Percentiles rank a stretch among this genome's conserved stretches.
Conservation (phyloP, 2,797 vertebrate genomes). For the Oryzias dopingdopingensis region DNA sequence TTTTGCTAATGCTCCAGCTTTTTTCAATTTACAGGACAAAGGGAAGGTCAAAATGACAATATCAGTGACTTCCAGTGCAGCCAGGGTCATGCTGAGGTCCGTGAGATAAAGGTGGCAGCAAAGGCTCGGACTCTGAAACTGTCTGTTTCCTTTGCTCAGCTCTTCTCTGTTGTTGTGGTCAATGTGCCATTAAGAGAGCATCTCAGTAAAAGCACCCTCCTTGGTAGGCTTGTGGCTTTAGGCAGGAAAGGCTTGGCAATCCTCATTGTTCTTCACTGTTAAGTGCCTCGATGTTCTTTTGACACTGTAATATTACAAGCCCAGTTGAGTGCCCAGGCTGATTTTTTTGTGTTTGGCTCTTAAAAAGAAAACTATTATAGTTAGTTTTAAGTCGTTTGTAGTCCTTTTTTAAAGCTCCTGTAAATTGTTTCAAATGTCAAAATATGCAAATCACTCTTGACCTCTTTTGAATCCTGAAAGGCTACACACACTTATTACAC, state of each 20-base stretch:
- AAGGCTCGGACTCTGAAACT: slow-evolving; percentile 5
- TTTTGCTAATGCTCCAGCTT: slow-evolving; percentile 26
- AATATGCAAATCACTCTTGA: slow-evolving; percentile 61
- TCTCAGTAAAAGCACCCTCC: slow-evolving; percentile 31
- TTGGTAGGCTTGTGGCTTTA: slow-evolving; percentile 28
- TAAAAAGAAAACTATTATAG: slow-evolving; percentile 20
- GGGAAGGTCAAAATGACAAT: slow-evolving; percentile 23
- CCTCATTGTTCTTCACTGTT: slow-evolving; percentile 60
- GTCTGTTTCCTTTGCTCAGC: slow-evolving; percentile 17
- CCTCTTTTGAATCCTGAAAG: slow-evolving; percentile 54
- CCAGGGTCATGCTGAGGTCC: not conserved
- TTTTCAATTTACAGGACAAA: slow-evolving; percentile 21
- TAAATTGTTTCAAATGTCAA: slow-evolving; percentile 64
- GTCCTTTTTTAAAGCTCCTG: slow-evolving; percentile 24
- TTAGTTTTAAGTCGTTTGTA: slow-evolving; percentile 45
- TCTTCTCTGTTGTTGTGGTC: slow-evolving; percentile 28
- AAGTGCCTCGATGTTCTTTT: slow-evolving; percentile 48
- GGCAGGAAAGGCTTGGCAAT: slow-evolving; percentile 51
- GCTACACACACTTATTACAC: slow-evolving; percentile 34
- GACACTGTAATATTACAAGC: slow-evolving; percentile 54
- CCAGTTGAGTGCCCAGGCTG: slow-evolving; percentile 35
- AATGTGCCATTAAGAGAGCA: slow-evolving; percentile 38
- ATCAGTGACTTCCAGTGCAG: slow-evolving; percentile 16
- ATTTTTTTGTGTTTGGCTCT: slow-evolving; percentile 36
- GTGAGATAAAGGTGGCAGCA: not conserved